Percentiles rank a stretch among this genome's conserved stretches.
Evolutionary conservation across 2,797 vertebrate genomes (phyloP).

Genomic region (Thripadectes ignobilis): DNA sequence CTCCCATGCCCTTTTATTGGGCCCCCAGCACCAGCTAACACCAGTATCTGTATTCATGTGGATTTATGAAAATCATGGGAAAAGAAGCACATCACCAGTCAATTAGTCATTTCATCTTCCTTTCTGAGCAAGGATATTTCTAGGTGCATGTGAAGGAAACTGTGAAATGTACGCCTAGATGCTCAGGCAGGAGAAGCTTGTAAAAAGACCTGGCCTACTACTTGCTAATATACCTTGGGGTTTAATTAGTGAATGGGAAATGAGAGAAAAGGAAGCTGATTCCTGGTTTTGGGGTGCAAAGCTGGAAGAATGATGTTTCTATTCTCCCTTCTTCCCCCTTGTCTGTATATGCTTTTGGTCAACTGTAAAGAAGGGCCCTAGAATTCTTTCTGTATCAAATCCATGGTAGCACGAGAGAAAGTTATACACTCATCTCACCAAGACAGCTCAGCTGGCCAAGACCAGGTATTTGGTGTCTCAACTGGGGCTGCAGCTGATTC

Average conservation of each 20-base stretch:
- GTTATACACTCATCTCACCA: neutral
- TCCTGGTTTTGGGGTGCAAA: neutral
- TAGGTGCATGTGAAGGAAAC: neutral
- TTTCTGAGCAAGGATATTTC: neutral
- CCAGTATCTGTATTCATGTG: neutral
- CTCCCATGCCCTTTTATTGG: rapidly evolving
- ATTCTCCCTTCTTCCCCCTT: neutral
- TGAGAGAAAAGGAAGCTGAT: neutral
- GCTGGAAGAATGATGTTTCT: neutral
- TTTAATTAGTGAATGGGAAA: neutral
- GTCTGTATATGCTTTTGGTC: neutral
- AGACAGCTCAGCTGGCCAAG: neutral
- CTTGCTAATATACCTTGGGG: neutral
- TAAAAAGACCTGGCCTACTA: neutral
- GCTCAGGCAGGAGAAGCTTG: neutral
- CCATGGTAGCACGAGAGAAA: neutral
- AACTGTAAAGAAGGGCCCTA: neutral
- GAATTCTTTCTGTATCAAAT: neutral
- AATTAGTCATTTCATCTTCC: neutral
- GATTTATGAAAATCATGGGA: neutral
- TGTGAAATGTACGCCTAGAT: neutral
- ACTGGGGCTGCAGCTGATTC: neutral
- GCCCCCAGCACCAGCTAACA: neutral
- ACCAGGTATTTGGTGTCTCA: neutral
- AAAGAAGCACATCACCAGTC: neutral